phyloP scores from a whole-genome alignment of 2,113 vertebrate species.

The Danio rerio region DNA sequence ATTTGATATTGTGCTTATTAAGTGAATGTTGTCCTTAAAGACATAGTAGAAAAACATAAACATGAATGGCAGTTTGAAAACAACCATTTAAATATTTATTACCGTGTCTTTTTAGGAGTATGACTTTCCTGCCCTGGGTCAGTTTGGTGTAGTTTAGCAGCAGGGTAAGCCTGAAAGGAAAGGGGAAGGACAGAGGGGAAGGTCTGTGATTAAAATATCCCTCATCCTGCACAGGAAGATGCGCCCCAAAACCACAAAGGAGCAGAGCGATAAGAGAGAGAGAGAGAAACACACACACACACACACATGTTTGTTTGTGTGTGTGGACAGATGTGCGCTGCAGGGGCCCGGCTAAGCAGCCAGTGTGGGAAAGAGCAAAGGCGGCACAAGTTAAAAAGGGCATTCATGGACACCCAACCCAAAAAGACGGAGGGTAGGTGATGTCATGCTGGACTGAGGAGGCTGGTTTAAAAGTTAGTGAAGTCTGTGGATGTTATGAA shows the following conservation, averaged over 20 bases:
- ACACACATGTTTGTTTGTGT: constrained; percentile 27
- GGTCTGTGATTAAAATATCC: constrained; percentile 36
- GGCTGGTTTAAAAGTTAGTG: too few relatives aligned
- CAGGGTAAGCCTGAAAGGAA: not conserved
- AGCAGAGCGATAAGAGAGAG: constrained; percentile 13
- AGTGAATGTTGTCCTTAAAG: too few relatives aligned
- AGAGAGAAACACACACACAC: not conserved
- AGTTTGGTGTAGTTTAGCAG: not conserved
- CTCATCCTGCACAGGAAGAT: constrained; percentile 22
- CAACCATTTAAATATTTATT: not conserved
- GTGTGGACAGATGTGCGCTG: constrained; percentile 16
- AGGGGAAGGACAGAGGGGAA: constrained; percentile 12
- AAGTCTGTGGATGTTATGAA: too few relatives aligned
- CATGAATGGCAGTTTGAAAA: too few relatives aligned
- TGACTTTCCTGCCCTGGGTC: not conserved
- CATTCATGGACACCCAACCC: constrained; percentile 23
- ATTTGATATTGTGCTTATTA: too few relatives aligned
- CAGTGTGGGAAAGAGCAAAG: constrained; percentile 39
- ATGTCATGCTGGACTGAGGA: not conserved
- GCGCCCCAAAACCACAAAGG: constrained; percentile 37
- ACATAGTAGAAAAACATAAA: too few relatives aligned
- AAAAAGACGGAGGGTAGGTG: not conserved
- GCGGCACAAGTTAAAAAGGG: constrained; percentile 17
- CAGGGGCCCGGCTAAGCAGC: constrained; percentile 24
- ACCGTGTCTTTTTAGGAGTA: not conserved